Evolutionary conservation across 2,113 vertebrate species (phyloP).

Genomic region (Peromyscus polionotus): DNA sequence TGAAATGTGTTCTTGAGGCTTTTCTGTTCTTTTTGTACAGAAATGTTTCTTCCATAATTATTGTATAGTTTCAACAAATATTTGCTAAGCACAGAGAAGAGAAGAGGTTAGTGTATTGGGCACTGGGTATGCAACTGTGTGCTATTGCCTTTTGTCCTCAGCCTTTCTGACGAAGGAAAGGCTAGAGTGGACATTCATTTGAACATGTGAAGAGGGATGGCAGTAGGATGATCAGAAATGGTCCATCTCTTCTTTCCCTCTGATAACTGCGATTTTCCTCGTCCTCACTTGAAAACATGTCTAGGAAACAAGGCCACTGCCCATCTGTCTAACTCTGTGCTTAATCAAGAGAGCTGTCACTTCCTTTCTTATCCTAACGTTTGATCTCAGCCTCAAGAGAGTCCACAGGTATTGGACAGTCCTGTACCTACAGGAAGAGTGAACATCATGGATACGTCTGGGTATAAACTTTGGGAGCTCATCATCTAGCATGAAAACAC

Average conservation of each 20-base stretch:
- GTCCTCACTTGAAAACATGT: not conserved
- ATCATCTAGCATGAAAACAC: not conserved
- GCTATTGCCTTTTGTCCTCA: not conserved
- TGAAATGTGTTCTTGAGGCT: not conserved
- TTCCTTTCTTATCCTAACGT: not conserved
- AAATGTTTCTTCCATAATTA: conserved; percentile 5
- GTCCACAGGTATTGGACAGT: not conserved
- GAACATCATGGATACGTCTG: not conserved
- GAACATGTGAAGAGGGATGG: not conserved
- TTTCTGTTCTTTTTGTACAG: not conserved
- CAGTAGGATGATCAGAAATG: conserved; percentile 4
- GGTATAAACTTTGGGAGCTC: not conserved
- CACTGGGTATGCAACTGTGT: not conserved
- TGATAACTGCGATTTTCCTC: conserved; percentile 14
- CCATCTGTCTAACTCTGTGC: not conserved
- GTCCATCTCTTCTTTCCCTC: conserved; percentile 28
- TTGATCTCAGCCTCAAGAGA: not conserved
- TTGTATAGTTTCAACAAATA: conserved; percentile 40
- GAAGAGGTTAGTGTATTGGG: not conserved
- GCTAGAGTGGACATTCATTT: not conserved
- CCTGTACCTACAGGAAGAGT: not conserved
- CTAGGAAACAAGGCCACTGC: not conserved
- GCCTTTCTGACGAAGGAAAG: not conserved
- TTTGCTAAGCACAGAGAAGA: not conserved
- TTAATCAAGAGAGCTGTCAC: not conserved